Evolutionary conservation across 1,140 invertebrate genomes (phyloP).

Genomic region (Nomia melanderi): DNA sequence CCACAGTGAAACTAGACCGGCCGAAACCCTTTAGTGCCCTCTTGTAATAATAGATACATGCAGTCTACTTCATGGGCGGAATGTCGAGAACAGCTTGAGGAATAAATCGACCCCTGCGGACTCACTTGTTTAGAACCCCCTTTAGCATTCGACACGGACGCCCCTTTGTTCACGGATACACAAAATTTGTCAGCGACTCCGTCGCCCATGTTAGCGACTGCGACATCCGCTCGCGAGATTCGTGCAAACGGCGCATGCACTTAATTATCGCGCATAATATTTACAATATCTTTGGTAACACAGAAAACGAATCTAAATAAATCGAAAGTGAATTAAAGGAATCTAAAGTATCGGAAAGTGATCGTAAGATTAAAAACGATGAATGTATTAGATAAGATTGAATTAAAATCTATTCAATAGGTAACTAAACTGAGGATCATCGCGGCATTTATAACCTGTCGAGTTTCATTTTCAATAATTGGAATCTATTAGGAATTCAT

Average conservation of each 20-base stretch:
- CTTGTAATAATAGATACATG: constrained; percentile 59
- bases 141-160: constrained; percentile 43
- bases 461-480: too few relatives aligned
- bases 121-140: constrained; percentile 59
- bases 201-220: constrained; percentile 19
- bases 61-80: constrained; percentile 47
- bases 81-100: constrained; percentile 55
- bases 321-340: too few relatives aligned
- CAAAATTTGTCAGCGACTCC: constrained; percentile 66
- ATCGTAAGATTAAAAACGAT: too few relatives aligned
- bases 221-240: background rate
- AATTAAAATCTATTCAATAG: too few relatives aligned
- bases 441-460: too few relatives aligned
- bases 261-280: too few relatives aligned
- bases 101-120: constrained; percentile 63
- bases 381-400: too few relatives aligned
- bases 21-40: constrained; percentile 45
- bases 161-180: constrained; percentile 65
- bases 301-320: too few relatives aligned
- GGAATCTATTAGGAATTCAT: too few relatives aligned
- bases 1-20: constrained; percentile 14
- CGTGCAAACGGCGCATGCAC: background rate
- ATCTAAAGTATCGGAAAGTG: too few relatives aligned
- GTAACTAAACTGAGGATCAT: too few relatives aligned
- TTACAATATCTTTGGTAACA: too few relatives aligned